phyloP scores from a whole-genome alignment of 2,113 vertebrate genomes.

The Natator depressus region DNA sequence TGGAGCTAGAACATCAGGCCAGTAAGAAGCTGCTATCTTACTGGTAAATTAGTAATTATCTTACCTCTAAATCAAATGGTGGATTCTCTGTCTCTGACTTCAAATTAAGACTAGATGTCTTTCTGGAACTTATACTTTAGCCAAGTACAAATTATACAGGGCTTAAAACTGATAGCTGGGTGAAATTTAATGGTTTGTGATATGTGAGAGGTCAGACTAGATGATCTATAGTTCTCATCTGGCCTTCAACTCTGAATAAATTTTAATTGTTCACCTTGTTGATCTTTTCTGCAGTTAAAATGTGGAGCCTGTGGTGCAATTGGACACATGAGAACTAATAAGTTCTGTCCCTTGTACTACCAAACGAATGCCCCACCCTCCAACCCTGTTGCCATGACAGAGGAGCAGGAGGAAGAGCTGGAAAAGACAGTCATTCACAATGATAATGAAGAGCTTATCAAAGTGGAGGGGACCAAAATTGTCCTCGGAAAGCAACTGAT shows the following conservation, averaged over 20 bases:
- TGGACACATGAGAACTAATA: constrained; percentile 99
- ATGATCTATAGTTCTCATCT: neutral
- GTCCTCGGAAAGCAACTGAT: constrained; percentile 98
- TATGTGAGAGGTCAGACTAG: neutral
- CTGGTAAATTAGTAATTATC: neutral
- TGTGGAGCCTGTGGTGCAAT: constrained; percentile 98
- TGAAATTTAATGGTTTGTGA: neutral
- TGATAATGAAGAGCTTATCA: constrained; percentile 98
- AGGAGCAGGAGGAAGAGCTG: constrained; percentile 98
- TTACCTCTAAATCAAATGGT: neutral
- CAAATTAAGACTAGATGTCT: neutral
- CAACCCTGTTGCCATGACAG: constrained; percentile 99
- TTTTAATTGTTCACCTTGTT: neutral
- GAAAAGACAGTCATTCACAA: constrained; percentile 99
- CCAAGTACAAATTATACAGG: neutral
- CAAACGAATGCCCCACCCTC: constrained; percentile 98
- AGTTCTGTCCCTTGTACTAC: constrained; percentile 98
- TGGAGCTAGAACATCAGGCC: neutral
- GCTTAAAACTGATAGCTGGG: neutral
- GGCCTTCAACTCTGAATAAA: neutral
- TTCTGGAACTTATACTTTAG: neutral
- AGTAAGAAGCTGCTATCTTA: neutral
- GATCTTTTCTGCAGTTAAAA: constrained; percentile 85
- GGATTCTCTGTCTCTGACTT: neutral
- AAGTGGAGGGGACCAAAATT: constrained; percentile 99